Evolutionary conservation across 2,888 invertebrate genomes (phyloP).

Genomic region (Philopedon plagiatum): DNA sequence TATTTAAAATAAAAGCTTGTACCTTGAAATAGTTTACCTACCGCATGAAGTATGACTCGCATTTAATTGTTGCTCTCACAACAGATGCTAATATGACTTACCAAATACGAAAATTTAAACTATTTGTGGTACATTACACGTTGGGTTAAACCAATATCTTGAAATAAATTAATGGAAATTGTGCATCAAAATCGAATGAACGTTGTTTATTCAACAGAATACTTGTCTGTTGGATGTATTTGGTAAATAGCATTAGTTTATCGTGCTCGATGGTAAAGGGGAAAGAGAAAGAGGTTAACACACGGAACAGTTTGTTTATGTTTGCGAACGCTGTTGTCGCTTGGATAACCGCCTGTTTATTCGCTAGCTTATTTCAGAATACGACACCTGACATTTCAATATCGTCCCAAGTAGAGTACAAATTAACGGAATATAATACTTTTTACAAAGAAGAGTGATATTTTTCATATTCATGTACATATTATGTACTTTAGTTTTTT

Average conservation of each 20-base stretch:
- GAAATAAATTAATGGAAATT: constrained; percentile 1
- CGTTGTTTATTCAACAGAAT: constrained; percentile 5
- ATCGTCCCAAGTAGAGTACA: not conserved
- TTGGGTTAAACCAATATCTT: constrained; percentile 8
- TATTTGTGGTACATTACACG: not conserved
- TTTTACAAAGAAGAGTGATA: too few relatives aligned
- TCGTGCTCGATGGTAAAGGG: not conserved
- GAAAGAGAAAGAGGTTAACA: constrained; percentile 31
- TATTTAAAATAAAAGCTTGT: too few relatives aligned
- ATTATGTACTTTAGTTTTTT: too few relatives aligned
- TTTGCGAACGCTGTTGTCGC: constrained; percentile 14
- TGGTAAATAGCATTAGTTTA: constrained; percentile 11
- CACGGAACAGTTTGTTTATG: constrained; percentile 22
- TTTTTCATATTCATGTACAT: too few relatives aligned
- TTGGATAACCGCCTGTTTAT: constrained; percentile 26
- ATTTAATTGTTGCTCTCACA: not conserved
- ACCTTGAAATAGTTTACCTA: too few relatives aligned
- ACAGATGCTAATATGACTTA: too few relatives aligned
- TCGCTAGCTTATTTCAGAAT: constrained; percentile 26
- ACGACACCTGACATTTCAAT: constrained; percentile 8
- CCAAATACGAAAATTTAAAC: too few relatives aligned
- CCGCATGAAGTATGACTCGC: too few relatives aligned
- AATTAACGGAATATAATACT: too few relatives aligned
- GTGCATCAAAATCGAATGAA: constrained; percentile 14
- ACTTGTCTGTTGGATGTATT: constrained; percentile 6